Percentiles rank a stretch among this genome's conserved stretches.
phyloP scores from a whole-genome alignment of 2,797 vertebrate species.

The Myripristis jacobus region DNA sequence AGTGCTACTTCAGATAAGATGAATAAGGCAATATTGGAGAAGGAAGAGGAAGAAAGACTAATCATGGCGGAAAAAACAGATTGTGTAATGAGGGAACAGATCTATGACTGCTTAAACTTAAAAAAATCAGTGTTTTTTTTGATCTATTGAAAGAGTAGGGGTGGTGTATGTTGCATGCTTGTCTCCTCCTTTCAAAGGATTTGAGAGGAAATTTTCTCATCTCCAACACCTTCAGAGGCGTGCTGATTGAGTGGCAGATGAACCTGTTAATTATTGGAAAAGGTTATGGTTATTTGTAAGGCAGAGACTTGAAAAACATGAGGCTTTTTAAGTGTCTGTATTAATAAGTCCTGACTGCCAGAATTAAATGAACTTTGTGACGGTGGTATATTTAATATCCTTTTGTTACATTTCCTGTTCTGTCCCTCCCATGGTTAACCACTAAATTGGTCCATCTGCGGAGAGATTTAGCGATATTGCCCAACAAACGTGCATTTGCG shows the following conservation, averaged over 20 bases:
- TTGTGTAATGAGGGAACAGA: slow-evolving; percentile 33
- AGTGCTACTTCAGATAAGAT: no score
- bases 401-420: slow-evolving; percentile 34
- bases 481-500: slow-evolving; percentile 69
- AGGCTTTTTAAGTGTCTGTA: slow-evolving; percentile 68
- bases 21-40: no score
- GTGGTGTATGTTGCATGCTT: slow-evolving; percentile 48
- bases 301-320: slow-evolving; percentile 59
- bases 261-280: slow-evolving; percentile 79
- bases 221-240: slow-evolving; percentile 58
- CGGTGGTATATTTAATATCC: slow-evolving; percentile 53
- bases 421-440: slow-evolving; percentile 59
- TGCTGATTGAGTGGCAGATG: slow-evolving; percentile 76
- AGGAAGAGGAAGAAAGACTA: slow-evolving; percentile 25
- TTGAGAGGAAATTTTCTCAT: slow-evolving; percentile 65
- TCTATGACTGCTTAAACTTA: slow-evolving; percentile 48
- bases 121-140: slow-evolving; percentile 31
- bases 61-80: slow-evolving; percentile 37
- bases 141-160: slow-evolving; percentile 38
- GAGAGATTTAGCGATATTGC: slow-evolving; percentile 63
- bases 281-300: slow-evolving; percentile 76
- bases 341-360: slow-evolving; percentile 66
- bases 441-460: slow-evolving; percentile 34
- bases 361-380: slow-evolving; percentile 64
- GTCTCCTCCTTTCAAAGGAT: slow-evolving; percentile 59